These are phyloP conservation scores for Oreochromis mossambicus DNA, from an alignment of 2,797 vertebrate species.

Conservation along the genomic window DNA sequence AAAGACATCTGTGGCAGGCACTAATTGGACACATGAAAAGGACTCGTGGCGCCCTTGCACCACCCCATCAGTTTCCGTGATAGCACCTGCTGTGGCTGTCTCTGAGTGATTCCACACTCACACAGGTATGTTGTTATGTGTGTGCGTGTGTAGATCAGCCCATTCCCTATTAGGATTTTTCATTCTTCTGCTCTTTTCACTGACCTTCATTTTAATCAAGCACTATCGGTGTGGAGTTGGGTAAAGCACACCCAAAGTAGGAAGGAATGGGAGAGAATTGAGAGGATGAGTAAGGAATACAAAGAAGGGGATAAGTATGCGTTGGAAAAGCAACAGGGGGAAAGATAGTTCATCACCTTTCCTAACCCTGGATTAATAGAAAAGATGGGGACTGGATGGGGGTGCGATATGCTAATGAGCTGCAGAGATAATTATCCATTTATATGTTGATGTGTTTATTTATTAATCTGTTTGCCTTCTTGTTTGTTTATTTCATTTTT, in stretches of 20 bases:
- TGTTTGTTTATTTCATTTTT: slow-evolving; percentile 19
- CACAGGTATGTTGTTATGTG: not conserved
- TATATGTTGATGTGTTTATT: slow-evolving; percentile 25
- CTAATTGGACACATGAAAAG: slow-evolving; percentile 57
- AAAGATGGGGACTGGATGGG: slow-evolving; percentile 6
- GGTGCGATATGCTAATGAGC: slow-evolving; percentile 35
- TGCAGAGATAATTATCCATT: slow-evolving; percentile 23
- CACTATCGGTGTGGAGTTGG: not conserved
- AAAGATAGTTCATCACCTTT: slow-evolving; percentile 18
- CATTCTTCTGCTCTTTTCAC: not conserved
- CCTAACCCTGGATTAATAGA: slow-evolving; percentile 20
- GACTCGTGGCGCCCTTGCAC: not conserved
- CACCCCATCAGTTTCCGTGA: slow-evolving; percentile 31
- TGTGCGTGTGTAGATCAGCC: not conserved
- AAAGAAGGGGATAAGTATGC: not conserved
- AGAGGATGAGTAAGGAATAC: not conserved
- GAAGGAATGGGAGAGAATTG: not conserved
- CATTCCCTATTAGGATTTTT: not conserved
- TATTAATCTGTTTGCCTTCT: slow-evolving; percentile 36
- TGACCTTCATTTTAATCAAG: slow-evolving; percentile 31
- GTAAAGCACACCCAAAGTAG: not conserved
- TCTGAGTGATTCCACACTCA: not conserved
- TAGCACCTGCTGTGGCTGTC: slow-evolving; percentile 26
- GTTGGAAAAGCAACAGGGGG: not conserved
- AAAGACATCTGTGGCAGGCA: slow-evolving; percentile 2